Conservation (phyloP, 2,113 vertebrate genomes). For the Oncorhynchus masou region DNA sequence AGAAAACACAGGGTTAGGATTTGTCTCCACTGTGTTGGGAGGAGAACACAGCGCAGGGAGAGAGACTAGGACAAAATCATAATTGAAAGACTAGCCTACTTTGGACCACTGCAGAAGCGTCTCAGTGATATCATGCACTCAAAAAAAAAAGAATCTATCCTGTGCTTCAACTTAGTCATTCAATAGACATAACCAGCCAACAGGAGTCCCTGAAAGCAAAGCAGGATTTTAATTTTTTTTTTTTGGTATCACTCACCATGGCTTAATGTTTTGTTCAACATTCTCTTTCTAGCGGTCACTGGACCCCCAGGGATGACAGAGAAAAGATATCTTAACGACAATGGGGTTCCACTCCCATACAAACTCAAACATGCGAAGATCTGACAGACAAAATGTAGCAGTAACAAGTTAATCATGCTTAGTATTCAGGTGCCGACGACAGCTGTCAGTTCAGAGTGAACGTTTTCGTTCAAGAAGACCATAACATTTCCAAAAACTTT, state of each 20-base stretch:
- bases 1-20: neutral
- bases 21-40: neutral
- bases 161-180: slow-evolving; percentile 25
- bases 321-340: too few species aligned
- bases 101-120: slow-evolving; percentile 13
- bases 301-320: neutral
- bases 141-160: slow-evolving; percentile 7
- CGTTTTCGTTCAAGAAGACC: neutral
- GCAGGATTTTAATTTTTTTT: neutral
- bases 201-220: neutral
- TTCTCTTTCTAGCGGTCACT: neutral
- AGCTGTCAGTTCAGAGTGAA: neutral
- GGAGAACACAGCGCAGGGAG: neutral
- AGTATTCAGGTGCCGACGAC: neutral
- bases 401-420: neutral
- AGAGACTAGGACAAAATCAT: slow-evolving; percentile 1
- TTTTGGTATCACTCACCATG: slow-evolving; percentile 27
- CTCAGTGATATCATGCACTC: slow-evolving; percentile 1
- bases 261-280: slow-evolving; percentile 3
- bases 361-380: slow-evolving; percentile 11
- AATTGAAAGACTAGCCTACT: neutral
- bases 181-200: slow-evolving; percentile 9
- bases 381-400: neutral
- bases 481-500: neutral
- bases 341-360: neutral